Base-by-base conservation (phyloP, 2,888 invertebrate species). In the Eretmocerus hayati region DNA sequence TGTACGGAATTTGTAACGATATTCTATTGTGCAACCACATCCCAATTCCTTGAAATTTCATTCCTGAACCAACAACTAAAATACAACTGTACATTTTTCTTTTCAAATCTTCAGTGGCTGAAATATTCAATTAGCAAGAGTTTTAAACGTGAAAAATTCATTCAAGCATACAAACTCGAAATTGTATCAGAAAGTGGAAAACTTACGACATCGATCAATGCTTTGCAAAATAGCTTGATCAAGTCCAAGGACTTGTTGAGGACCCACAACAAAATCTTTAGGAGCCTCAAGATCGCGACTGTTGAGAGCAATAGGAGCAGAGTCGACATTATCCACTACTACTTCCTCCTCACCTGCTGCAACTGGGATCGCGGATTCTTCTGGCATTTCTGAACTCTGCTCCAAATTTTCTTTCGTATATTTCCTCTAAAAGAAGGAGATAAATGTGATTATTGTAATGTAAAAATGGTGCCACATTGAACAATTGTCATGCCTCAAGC, bases 41-140 rank as follows among this genome's bases (percentile, higher is more conserved):
- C 19, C 86, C 82, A 38, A 92, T 79, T 2, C 87, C 91, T 42
- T 84, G 81, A 57, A 92, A 85, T 72, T 92, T 92, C 65, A 90
- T 85, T 2, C 92, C 92, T 3, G 93, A 92, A 5, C 95, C 95
- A 5, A 95, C 90, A 1, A 95, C 82, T 19, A 95, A 74, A 54
- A 95, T 88, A 61, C 88, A 90, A 47, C 89, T 89, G 67, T 91
- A 94, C 92, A 95, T 93, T 73, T 93, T 91, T 38, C 90, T 77
- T 70, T 92, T 93, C 48, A 92, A 72, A 58, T 95, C 95, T 57
- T 93, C 93, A 45, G 80, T 86, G 4, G 85, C 81, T 81, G 59
- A 42, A 67, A 65, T 49, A 43, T n/a, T n/a, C n/a, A 52, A 21
- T 46, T 31, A n/a, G n/a, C n/a, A n/a, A n/a, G n/a, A n/a, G n/a